These are phyloP conservation scores for Enteromius anoplus DNA, from an alignment of 2,797 vertebrate species.

Conservation along the genomic window DNA sequence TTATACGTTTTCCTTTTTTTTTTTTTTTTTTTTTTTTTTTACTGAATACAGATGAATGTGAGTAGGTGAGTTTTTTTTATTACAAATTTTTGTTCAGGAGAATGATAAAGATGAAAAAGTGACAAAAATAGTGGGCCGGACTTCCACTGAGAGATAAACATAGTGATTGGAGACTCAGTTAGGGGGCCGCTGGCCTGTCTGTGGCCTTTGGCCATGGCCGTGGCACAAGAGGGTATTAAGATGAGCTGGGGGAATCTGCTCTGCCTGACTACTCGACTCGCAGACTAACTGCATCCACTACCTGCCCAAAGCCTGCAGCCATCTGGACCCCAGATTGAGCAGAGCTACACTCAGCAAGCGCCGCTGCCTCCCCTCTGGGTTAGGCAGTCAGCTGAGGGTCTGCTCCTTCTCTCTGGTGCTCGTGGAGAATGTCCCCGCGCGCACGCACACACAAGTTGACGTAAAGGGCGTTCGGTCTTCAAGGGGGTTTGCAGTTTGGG, in stretches of 20 bases:
- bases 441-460: neutral
- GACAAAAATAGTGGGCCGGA: slow-evolving; percentile 3
- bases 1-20: neutral
- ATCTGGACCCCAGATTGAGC: slow-evolving; percentile 89
- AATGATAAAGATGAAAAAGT: slow-evolving; percentile 22
- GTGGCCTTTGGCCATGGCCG: slow-evolving; percentile 72
- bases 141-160: slow-evolving; percentile 3
- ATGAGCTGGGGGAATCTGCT: slow-evolving; percentile 74
- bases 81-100: neutral
- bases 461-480: neutral
- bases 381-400: slow-evolving; percentile 85
- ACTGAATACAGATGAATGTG: neutral
- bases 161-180: slow-evolving; percentile 48
- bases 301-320: slow-evolving; percentile 83
- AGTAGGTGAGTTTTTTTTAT: neutral
- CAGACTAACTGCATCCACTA: slow-evolving; percentile 72
- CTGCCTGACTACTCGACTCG: slow-evolving; percentile 63
- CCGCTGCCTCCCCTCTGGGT: slow-evolving; percentile 85
- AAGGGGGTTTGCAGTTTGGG: slow-evolving; percentile 15
- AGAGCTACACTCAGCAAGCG: slow-evolving; percentile 77
- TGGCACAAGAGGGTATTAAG: slow-evolving; percentile 75
- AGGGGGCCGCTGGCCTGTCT: slow-evolving; percentile 63
- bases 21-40: too few relatives aligned
- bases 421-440: slow-evolving; percentile 28
- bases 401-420: slow-evolving; percentile 71